Evolutionary conservation across 2,113 vertebrate species (phyloP).

Genomic region (Apteryx mantelli): DNA sequence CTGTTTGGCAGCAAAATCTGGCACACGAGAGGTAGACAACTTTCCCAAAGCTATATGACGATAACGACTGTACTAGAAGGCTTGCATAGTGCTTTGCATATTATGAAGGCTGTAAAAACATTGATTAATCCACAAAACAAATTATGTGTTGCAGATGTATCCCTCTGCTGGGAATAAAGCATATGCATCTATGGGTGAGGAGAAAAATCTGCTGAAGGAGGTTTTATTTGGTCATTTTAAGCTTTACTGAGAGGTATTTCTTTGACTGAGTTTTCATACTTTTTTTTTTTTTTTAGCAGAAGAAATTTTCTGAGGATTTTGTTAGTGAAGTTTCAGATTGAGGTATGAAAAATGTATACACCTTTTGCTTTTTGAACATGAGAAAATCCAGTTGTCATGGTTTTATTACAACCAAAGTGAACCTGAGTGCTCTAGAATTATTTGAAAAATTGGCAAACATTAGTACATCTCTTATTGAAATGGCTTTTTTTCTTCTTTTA

Average conservation of each 20-base stretch:
- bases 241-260: background rate
- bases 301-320: background rate
- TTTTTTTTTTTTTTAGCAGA: background rate
- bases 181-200: background rate
- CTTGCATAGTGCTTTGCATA: background rate
- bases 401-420: background rate
- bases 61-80: background rate
- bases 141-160: slow-evolving; percentile 11
- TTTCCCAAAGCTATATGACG: background rate
- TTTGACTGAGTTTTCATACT: background rate
- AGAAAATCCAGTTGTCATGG: background rate
- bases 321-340: background rate
- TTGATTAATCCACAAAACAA: slow-evolving; percentile 27
- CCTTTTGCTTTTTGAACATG: background rate
- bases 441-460: background rate
- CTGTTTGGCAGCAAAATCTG: slow-evolving; percentile 4
- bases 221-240: background rate
- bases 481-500: background rate
- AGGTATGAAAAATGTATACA: rapidly evolving
- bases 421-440: background rate
- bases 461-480: background rate
- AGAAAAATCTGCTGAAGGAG: background rate
- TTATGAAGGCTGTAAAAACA: slow-evolving; percentile 38
- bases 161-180: slow-evolving; percentile 15
- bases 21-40: background rate